Base-by-base conservation (phyloP, 1,140 invertebrate species). In the Pollicipes pollicipes region DNA sequence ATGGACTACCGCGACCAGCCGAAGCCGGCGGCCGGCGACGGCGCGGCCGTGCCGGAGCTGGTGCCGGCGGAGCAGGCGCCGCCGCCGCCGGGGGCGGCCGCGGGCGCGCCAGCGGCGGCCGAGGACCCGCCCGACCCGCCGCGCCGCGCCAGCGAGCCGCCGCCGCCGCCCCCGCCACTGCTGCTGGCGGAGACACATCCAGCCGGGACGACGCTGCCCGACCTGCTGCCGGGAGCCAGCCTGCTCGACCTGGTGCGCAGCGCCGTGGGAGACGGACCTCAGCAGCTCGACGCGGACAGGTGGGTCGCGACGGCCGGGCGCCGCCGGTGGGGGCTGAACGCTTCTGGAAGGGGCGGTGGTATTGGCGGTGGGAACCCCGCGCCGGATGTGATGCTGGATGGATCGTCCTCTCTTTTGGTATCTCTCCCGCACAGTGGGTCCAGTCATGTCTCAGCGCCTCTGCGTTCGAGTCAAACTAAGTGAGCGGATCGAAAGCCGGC, bases 1-100 rank as follows among this genome's bases (percentile, higher is more conserved):
- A 91, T 94, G 87, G 94, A 97, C 80, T 97, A 94, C 81, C 83
- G 93, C 76, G 93, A 97, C 82, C 64, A 29, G 17, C 89, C 66
- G 35, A 32, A 73, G 31, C 8, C 71, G 45, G 45, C 13, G 10
- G 45, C 13, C 21, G 45, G 24, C 2, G 2, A 58, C 2, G 45
- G 24, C 45, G 2, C n/a, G n/a, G n/a, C 13, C 24, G 45, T 58
- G 45, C 45, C 45, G 10, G 45, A 6, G 21, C 45, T 58, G 45
- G 24, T 58, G 2, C 45, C 45, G 10, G 45, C 45, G 2, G 45
- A 58, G 45, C 13, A 58, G 45, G 45, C 45, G 45, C 45, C 24
- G 10, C 3, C 10, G 45, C 10, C 45, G 2, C 13, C 6, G 10
- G 45, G 24, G 45, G 13, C 13, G 45, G 24, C 17, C 6, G 6